Evolutionary conservation across 2,797 vertebrate species (phyloP), one percentile per base, ranked within the genome.

Genomic region (Tenualosa thibaudeaui): DNA sequence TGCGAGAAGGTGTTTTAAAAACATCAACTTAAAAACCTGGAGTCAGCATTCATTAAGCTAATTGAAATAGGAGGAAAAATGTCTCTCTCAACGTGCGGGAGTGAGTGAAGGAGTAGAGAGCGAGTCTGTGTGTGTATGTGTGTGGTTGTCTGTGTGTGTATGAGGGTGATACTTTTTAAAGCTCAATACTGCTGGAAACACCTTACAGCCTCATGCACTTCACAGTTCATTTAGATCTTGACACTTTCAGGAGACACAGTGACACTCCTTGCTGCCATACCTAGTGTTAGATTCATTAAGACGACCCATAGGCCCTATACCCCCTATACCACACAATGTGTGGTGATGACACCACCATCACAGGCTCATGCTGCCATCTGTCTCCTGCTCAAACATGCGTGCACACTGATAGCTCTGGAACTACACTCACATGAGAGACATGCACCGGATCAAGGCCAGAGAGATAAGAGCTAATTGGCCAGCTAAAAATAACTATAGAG

Each of bases 61-160:
- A 90, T 87, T 88, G 83, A 87, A 89, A 83, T 68, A 37, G 40
- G 37, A 68, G 62, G 83, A 60, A 87, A 87, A 87, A 75, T 62
- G 43, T 12, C 85, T 86, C 83, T 46, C 51, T 84, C 58, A 15
- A 31, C 40, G 31, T 75, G 31, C 43, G 15, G 10, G 31, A 43
- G 37, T 46, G 15, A 43, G 9, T n/a, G 17, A 65, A 37, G 83
- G 84, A 71, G 83, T 24, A 58, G 43, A 81, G 60, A 83, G 83
- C 24, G 75, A 68, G 15, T 78, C 37, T 43, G 22, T 75, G 50
- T 85, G 26, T 81, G 51, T 83, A 37, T 58, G 22, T 87, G 82
- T 75, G 68, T 75, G 68, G 19, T 37, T 75, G 31, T 37, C 26
- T 37, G 65, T 71, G 65, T 17, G 68, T 37, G 9, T 71, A 71